Base-by-base conservation (phyloP, 2,797 vertebrate species). In the Leuciscus waleckii region DNA sequence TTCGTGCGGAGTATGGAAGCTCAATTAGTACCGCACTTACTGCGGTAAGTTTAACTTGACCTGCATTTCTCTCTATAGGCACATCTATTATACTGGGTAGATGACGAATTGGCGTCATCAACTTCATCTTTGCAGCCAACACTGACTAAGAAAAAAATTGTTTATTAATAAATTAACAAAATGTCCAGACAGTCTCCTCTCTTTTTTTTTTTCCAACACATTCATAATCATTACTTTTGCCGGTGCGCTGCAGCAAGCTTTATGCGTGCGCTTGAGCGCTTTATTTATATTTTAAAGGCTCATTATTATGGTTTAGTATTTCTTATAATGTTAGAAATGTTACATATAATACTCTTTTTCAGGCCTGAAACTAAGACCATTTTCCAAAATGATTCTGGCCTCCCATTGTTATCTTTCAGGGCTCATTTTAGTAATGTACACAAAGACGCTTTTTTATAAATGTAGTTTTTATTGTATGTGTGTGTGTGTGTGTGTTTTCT, bases 391-490 rank as follows among this genome's bases (percentile, higher is more conserved):
- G 17, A 32, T 32, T 32, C 58, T 43, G 17, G 10, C 58, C 39
- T 65, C 16, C n/a, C 26, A 43, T 14, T 79, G n/a, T 46, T 79
- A 65, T 46, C 61, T 29, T 35, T 49, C 17, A 49, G 41, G 61
- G 17, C 61, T 79, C 63, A 49, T 46, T 80, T 68, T 68, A 65
- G 17, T 35, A 32, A 80, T 67, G 2, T 2, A 49, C 77, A 67
- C 41, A n/a, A 80, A 46, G 49, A 32, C 6, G 10, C 39, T 37
- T 82, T 82, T 82, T 82, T 82, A 73, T 84, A 54, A 80, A 49
- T 79, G 54, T 74, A 58, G 29, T 65, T 79, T 81, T 79, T 78
- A 23, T 56, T 68, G 70, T 73, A 26, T 79, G 11, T 41, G 39
- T 41, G 39, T 41, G 8, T 41, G 39, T 41, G 51, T 73, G 51